Base-by-base conservation (phyloP, 2,113 vertebrate genomes). In the Strigops habroptila region DNA sequence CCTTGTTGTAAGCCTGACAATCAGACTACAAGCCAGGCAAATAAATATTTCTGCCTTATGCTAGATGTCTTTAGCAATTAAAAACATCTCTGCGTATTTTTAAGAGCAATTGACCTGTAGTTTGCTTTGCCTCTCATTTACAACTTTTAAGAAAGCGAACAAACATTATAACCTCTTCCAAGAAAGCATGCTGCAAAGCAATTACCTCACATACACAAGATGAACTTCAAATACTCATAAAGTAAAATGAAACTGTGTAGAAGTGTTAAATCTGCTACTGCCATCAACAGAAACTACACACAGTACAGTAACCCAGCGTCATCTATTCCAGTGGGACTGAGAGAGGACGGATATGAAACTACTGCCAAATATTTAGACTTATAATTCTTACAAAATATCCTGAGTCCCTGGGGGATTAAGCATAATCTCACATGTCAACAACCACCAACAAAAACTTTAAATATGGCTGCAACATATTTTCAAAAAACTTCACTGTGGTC, bases 291-390 rank as follows among this genome's bases (percentile, higher is more conserved):
- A 49, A 74, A 84, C 95, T 94, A 75, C 41, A 35, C 77, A 69
- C 14, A 88, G 85, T 68, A 74, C 35, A 91, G 74, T 93, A 89
- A 88, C 75, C 48, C 46, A 0, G 60, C 79, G 28, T 96, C 88
- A 77, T 68, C 84, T 83, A 82, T 68, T 95, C 96, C 89, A 43
- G 35, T 1, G 15, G 94, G 96, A 89, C 80, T 91, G 39, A 0
- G n/a, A 35, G 28, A 93, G 89, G 64, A 91, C 78, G 86, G 92
- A 69, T 89, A 94, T 84, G 81, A 86, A 96, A 95, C 83, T 35
- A 88, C 37, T 91, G 97, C 96, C 97, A 97, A 97, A 97, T 95
- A 96, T 89, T 96, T 97, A 97, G 89, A 92, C 94, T 95, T 87
- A 80, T 82, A 90, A 46, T 96, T 97, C 96, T 95, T 96, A 96